Evolutionary conservation across 2,888 invertebrate species (phyloP).

Genomic region (Acrobasis suavella): DNA sequence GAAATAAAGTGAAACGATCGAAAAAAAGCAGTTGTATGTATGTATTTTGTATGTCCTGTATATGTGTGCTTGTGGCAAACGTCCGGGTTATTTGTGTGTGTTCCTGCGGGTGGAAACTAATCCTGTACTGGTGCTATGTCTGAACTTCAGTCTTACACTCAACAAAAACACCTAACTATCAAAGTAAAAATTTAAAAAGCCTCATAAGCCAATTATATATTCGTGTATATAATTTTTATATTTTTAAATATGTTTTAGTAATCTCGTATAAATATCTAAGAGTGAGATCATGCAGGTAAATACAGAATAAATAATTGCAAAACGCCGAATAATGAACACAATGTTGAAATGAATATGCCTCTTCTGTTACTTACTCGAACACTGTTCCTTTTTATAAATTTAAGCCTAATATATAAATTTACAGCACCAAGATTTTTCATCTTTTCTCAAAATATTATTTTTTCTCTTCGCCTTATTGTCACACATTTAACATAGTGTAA

Average conservation of each 20-base stretch:
- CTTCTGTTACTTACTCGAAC: conserved; percentile 79
- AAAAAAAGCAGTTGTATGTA: conserved; percentile 32
- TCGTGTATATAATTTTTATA: conserved; percentile 69
- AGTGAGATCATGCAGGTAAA: conserved; percentile 80
- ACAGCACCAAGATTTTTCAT: conserved; percentile 82
- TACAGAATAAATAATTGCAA: conserved; percentile 78
- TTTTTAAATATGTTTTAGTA: conserved; percentile 72
- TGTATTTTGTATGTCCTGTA: conserved; percentile 38
- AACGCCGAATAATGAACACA: conserved; percentile 79
- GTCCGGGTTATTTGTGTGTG: conserved; percentile 54
- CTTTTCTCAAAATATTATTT: conserved; percentile 79
- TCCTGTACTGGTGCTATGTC: conserved; percentile 68
- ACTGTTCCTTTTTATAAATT: conserved; percentile 75
- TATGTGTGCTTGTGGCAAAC: conserved; percentile 37
- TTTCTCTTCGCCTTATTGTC: conserved; percentile 81
- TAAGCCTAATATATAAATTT: conserved; percentile 83
- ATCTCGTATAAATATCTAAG: conserved; percentile 81
- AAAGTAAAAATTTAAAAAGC: conserved; percentile 74
- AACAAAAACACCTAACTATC: conserved; percentile 67
- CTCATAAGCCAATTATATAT: conserved; percentile 80
- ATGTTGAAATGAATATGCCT: conserved; percentile 78
- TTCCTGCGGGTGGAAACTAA: conserved; percentile 61
- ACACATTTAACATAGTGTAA: conserved; percentile 79
- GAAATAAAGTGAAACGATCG: conserved; percentile 37
- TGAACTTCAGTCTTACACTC: conserved; percentile 72